A percentile compares a stretch with the other conserved stretches of the same genome.
These are phyloP conservation scores for Istiophorus platypterus DNA, from an alignment of 2,113 vertebrate genomes.

Conservation along the genomic window DNA sequence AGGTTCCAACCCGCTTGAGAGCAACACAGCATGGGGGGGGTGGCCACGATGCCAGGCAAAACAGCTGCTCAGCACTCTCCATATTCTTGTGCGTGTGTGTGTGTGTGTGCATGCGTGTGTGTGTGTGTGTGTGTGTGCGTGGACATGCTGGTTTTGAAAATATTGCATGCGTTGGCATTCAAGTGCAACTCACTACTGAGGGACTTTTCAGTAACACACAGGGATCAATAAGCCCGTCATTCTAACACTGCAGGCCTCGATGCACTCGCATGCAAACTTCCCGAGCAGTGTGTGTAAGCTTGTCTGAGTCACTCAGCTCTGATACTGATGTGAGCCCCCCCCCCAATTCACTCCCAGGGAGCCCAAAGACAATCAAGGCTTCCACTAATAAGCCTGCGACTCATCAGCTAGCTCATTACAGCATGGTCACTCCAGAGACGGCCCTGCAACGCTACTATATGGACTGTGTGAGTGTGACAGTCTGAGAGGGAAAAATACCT, in stretches of 20 bases:
- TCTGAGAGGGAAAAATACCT: conserved; percentile 15
- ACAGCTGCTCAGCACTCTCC: conserved; percentile 69
- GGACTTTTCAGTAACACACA: conserved; percentile 40
- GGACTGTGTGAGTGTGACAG: conserved; percentile 19
- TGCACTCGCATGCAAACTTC: conserved; percentile 13
- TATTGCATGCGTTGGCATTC: conserved; percentile 61
- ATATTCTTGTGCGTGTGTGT: conserved; percentile 9
- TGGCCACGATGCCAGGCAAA: conserved; percentile 41
- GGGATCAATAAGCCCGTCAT: conserved; percentile 52
- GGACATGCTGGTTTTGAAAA: conserved; percentile 41
- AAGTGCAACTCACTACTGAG: conserved; percentile 2
- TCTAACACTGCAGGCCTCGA: conserved; percentile 37
- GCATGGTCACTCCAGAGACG: conserved; percentile 65
- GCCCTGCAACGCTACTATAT: conserved; percentile 25
- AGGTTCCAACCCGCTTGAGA: conserved; percentile 53
- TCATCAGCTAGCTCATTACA: conserved; percentile 73
- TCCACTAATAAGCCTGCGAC: conserved; percentile 57
- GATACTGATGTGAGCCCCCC: conserved; percentile 35
- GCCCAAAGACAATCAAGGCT: conserved; percentile 56
- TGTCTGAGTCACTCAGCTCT: conserved; percentile 39
- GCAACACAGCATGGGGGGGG: conserved; percentile 39
- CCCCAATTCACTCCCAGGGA: conserved; percentile 38
- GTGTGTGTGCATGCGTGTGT: conserved; percentile 9
- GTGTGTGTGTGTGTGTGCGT: background rate
- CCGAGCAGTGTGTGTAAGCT: conserved; percentile 24